phyloP scores from a whole-genome alignment of 2,797 vertebrate genomes.

The Petrocephalus schoutedeni region DNA sequence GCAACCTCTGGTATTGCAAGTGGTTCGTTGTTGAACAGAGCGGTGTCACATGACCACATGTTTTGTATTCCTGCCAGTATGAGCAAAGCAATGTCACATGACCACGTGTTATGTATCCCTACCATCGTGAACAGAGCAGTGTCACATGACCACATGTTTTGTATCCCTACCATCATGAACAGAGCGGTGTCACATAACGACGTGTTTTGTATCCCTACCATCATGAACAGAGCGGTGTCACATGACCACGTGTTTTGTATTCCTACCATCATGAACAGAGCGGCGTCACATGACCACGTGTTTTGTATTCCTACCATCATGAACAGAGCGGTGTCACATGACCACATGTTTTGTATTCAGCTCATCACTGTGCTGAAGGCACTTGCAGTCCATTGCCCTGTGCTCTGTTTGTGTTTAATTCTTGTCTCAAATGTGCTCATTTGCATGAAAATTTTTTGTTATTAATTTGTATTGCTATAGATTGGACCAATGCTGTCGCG shows the following conservation, averaged over 20 bases:
- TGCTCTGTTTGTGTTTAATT: background rate
- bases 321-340: background rate
- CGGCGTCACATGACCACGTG: background rate
- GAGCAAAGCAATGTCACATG: background rate
- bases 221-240: background rate
- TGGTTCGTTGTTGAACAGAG: background rate
- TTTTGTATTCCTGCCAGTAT: background rate
- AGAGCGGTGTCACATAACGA: background rate
- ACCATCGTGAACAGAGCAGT: background rate
- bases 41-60: background rate
- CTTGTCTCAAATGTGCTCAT: background rate
- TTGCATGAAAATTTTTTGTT: constrained; percentile 10
- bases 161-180: no score
- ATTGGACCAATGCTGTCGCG: constrained; percentile 33
- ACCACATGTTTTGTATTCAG: background rate
- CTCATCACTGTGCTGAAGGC: background rate
- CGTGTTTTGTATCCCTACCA: background rate
- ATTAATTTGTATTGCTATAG: constrained; percentile 3
- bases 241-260: background rate
- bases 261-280: no score
- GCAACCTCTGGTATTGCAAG: background rate
- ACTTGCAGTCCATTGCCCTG: background rate
- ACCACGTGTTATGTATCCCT: background rate
- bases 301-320: background rate
- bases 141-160: background rate